Base-by-base conservation (phyloP, 1,140 invertebrate species). In the Plectrocnemia conspersa region DNA sequence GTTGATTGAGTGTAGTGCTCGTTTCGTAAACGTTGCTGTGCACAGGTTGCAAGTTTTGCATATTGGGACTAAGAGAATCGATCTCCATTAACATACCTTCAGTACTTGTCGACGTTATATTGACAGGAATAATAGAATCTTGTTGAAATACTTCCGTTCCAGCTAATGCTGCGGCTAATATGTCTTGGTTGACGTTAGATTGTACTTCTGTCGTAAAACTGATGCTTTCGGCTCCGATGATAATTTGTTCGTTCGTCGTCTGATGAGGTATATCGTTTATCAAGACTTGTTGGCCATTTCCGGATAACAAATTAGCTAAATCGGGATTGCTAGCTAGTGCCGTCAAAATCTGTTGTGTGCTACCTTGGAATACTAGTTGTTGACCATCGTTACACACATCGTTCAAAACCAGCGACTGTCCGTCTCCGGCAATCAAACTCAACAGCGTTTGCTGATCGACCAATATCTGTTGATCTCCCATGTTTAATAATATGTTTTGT, bases 101-200 rank as follows among this genome's bases (percentile, higher is more conserved):
- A 38, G 56, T 42, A 18, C 18, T 29, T 4, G 45, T 47, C 27
- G 61, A 54, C 1, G 52, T 23, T 10, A 63, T 33, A 29, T 53
- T 57, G 9, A 47, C 22, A 5, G 67, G 57, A 2, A 75, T 32
- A 27, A 62, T 63, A 19, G 73, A 70, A 29, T 85, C 82, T 35
- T 78, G 77, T 59, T 84, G 83, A 58, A 87, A 84, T 15, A 82
- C 80, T 64, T 86, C 83, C n/a, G 83, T 85, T 58, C 86, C 83
- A 0, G 84, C 85, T 7, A 89, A 65, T 4, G 86, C 86, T 16
- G 82, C 84, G 6, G 86, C 85, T 10, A 90, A 65, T 49, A 90
- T 85, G 64, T 90, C 86, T 56, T 84, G 78, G 66, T 76, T 79
- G 2, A 78, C 73, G 4, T 65, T 71, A 22, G 73, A 66, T 22